These are phyloP conservation scores for Zaprionus gabonicus DNA, from an alignment of 1,140 invertebrate genomes.

Conservation along the genomic window DNA sequence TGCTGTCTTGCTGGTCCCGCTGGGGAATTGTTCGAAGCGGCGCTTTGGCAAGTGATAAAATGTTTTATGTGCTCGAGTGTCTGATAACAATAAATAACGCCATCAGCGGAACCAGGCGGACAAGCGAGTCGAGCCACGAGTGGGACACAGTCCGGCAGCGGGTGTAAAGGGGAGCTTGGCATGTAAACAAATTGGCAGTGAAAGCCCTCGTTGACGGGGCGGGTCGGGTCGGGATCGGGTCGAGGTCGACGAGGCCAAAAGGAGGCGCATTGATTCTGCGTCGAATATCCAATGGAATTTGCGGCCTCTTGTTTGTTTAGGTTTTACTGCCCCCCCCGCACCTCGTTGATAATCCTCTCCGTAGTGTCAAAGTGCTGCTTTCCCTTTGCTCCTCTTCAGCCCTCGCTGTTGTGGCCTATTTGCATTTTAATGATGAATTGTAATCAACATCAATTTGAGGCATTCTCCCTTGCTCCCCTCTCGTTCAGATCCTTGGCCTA, in stretches of 20 bases:
- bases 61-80: slow-evolving; percentile 81
- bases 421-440: slow-evolving; percentile 75
- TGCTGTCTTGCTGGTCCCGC: slow-evolving; percentile 5
- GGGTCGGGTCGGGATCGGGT: background rate
- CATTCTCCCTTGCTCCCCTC: slow-evolving; percentile 1
- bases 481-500: slow-evolving; percentile 23
- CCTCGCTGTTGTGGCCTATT: slow-evolving; percentile 33
- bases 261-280: slow-evolving; percentile 32
- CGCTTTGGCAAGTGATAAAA: slow-evolving; percentile 74
- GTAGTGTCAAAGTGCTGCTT: slow-evolving; percentile 1
- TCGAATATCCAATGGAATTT: slow-evolving; percentile 50
- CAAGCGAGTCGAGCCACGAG: slow-evolving; percentile 1
- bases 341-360: background rate
- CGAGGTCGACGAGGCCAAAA: background rate
- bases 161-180: slow-evolving; percentile 2
- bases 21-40: slow-evolving; percentile 43
- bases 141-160: slow-evolving; percentile 2
- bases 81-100: slow-evolving; percentile 83
- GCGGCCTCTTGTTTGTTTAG: slow-evolving; percentile 72
- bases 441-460: slow-evolving; percentile 73
- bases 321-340: slow-evolving; percentile 18
- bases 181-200: slow-evolving; percentile 81
- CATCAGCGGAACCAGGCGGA: slow-evolving; percentile 65
- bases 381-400: slow-evolving; percentile 8
- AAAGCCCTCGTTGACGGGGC: slow-evolving; percentile 55